Evolutionary conservation across 1,140 invertebrate genomes (phyloP), one percentile per base, ranked within the genome.

Genomic region (Heliconius eleuchia): DNA sequence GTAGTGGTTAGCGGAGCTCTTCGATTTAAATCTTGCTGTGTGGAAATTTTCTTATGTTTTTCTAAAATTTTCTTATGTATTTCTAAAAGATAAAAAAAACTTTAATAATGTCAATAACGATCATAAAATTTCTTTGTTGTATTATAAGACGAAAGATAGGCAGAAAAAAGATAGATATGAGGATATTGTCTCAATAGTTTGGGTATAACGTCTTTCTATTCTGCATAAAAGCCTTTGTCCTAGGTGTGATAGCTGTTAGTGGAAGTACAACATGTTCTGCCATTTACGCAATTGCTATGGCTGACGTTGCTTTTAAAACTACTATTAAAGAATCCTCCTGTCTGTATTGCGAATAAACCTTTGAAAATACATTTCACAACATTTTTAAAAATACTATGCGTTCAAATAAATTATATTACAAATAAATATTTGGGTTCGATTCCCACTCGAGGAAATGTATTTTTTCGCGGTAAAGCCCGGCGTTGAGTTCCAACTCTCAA

Each of bases 241-340:
- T 16, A 66, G 60, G 60, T 66, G 60, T 66, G 60, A 66, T 27
- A 66, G 13, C 60, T 66, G 60, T 66, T 30, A 66, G 60, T 66
- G 60, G 60, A 66, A 66, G 60, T 66, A 6, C 9, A 13, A 30
- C 23, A 11, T 23, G 55, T 57, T 66, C 23, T 27, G 9, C 23
- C 60, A 66, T 66, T 66, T 66, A 30, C 60, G 30, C 60, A 66
- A 66, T 66, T 66, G 60, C 60, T 27, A 27, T 66, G 60, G 60
- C 9, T 66, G 23, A 11, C 3, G 11, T 66, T 30, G 23, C 60
- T 66, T 0, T 30, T 66, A 66, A 1, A 66, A 66, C 11, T 60
- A 19, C 57, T n/a, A 60, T 60, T 16, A 46, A 46, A 39, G 13
- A 46, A 13, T 46, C 52, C 2, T 19, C n/a, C 55, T 23, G 6